phyloP scores from a whole-genome alignment of 2,888 invertebrate genomes.

The Noctua pronuba region DNA sequence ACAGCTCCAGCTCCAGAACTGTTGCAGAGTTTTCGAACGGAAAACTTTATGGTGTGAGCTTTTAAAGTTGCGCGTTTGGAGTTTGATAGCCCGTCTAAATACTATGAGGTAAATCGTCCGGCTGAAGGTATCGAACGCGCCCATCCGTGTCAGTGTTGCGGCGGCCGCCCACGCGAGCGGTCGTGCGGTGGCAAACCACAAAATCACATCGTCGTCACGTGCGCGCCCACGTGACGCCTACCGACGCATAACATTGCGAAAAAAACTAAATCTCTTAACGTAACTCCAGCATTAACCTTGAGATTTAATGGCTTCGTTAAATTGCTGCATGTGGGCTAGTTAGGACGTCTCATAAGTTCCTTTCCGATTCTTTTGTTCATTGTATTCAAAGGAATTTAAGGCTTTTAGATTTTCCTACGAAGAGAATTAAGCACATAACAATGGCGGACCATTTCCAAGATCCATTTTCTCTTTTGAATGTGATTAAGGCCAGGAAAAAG shows the following conservation, averaged over 20 bases:
- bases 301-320: constrained; percentile 87
- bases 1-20: constrained; percentile 63
- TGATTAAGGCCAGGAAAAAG: constrained; percentile 18
- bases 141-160: constrained; percentile 77
- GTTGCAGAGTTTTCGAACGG: constrained; percentile 30
- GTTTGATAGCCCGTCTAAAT: constrained; percentile 69
- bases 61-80: constrained; percentile 48
- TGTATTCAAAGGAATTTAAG: constrained; percentile 76
- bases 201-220: constrained; percentile 84
- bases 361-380: constrained; percentile 80
- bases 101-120: constrained; percentile 68
- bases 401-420: constrained; percentile 65
- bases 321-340: constrained; percentile 84
- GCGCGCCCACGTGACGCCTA: constrained; percentile 89
- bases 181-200: constrained; percentile 80
- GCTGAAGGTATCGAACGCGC: constrained; percentile 69
- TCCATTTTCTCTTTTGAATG: constrained; percentile 46
- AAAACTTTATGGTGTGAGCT: constrained; percentile 35
- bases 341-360: constrained; percentile 78
- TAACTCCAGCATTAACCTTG: constrained; percentile 86
- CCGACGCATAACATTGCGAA: constrained; percentile 87
- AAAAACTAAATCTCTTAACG: constrained; percentile 85
- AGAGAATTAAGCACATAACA: constrained; percentile 59
- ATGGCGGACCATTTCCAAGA: constrained; percentile 50
- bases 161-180: constrained; percentile 84